Base-by-base conservation (phyloP, 2,797 vertebrate genomes). In the Protosalanx chinensis region DNA sequence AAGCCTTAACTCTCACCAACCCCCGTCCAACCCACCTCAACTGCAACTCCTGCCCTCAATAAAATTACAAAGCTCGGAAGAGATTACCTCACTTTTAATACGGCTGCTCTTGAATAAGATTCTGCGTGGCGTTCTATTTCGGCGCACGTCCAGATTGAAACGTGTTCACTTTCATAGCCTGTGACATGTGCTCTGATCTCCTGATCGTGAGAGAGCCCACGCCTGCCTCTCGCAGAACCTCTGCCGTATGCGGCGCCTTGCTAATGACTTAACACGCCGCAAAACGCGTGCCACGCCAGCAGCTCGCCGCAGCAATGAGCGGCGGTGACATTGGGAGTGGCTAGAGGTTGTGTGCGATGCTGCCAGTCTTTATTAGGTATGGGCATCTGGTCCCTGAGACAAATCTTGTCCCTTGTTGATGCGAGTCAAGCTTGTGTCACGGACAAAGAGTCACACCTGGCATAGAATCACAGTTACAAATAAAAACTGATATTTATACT, bases 21-120 rank as follows among this genome's bases (percentile, higher is more conserved):
- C 85, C 81, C 75, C 80, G 65, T 41, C 37, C 80, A 84, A 84
- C 72, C 83, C 84, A 87, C 87, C 87, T 86, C 86, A 79, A 83
- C 74, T 79, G 81, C 83, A 80, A 84, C 81, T 85, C 76, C 64
- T 87, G 81, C 83, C 80, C 86, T 80, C 82, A 80, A 81, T 85
- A 70, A 89, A 86, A 85, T 88, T 82, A 83, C 86, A 85, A 86
- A 86, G 23, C 85, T 84, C 80, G 75, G 82, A 73, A 79, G 78
- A 78, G 82, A 85, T 85, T 81, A 83, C 82, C 76, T 85, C 75
- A 78, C 82, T 83, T 70, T 79, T 57, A 46, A 66, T 82, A 79
- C 85, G 82, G 68, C 71, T 71, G 79, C 77, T 74, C 76, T 76
- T 80, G 73, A 82, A 75, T 72, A 70, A 86, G 82, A 76, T 77